phyloP scores from a whole-genome alignment of 2,113 vertebrate genomes.

The Macroglossus sobrinus region DNA sequence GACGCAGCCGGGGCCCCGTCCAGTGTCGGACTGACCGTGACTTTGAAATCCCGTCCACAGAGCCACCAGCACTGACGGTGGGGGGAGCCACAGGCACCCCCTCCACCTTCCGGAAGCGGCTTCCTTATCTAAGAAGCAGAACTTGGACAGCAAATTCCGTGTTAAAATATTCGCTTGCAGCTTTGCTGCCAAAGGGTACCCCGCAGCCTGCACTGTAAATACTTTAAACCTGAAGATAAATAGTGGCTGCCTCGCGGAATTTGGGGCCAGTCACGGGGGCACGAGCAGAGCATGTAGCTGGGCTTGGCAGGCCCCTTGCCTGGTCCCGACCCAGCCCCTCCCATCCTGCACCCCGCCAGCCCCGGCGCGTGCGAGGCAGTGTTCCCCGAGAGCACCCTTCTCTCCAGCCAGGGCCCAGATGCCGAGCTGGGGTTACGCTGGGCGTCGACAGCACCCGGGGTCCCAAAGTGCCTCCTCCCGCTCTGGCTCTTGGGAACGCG shows the following conservation, averaged over 20 bases:
- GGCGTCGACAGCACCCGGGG: background rate
- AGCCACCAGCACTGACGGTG: background rate
- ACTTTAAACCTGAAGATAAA: constrained; percentile 35
- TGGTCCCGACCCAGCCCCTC: background rate
- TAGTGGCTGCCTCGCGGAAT: background rate
- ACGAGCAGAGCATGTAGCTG: background rate
- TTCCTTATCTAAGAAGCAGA: constrained; percentile 19
- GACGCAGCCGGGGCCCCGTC: background rate
- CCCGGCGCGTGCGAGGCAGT: background rate
- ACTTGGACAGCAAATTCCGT: constrained; percentile 30
- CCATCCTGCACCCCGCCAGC: background rate
- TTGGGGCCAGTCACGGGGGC: background rate
- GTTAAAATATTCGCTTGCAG: constrained; percentile 48
- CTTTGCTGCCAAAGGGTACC: constrained; percentile 61
- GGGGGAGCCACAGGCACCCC: background rate
- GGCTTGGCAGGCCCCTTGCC: background rate
- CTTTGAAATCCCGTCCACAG: background rate
- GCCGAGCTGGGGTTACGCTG: background rate
- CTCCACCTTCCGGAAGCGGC: background rate
- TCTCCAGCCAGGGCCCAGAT: background rate
- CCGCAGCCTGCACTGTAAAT: background rate
- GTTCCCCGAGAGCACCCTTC: background rate
- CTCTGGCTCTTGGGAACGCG: rapidly evolving
- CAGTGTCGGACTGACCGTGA: background rate
- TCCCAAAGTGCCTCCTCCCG: background rate